Evolutionary conservation across 2,888 invertebrate genomes (phyloP), one percentile per base, ranked within the genome.

Genomic region (Xiphydria camelus): DNA sequence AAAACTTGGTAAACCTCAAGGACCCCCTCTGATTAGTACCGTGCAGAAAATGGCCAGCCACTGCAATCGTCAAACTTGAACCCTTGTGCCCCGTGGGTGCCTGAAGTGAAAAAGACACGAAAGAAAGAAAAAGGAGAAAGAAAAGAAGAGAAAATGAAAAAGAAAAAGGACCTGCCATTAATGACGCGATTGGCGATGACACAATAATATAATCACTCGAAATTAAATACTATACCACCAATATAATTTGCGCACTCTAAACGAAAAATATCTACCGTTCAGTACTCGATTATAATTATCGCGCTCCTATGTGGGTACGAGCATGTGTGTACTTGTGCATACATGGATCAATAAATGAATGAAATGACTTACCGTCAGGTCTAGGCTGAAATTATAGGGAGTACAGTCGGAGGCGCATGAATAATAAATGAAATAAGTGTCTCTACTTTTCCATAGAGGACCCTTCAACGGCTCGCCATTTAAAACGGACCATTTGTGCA

Each of bases 341-440:
- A n/a, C n/a, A n/a, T n/a, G n/a, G n/a, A n/a, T n/a, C n/a, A n/a
- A n/a, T n/a, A n/a, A n/a, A n/a, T n/a, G n/a, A 26, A 6, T 26
- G 12, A 3, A 20, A 48, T 46, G 55, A 75, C 79, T 74, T 73
- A 85, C 86, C 72, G 79, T 77, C 44, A 87, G 77, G 63, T 84
- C 81, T 41, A 86, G 64, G 64, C 82, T 80, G 71, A 85, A 80
- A 60, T 78, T 69, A 70, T 82, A 83, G 26, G 81, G 82, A 44
- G 76, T 77, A 29, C 82, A 80, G 54, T 79, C 75, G 36, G 80
- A 76, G 14, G 83, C 85, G 67, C 82, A 83, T n/a, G 83, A 82
- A 68, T 84, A 86, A 70, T 84, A 86, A 48, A 86, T 77, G 66
- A 86, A 87, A 71, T 86, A 87, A 1, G 84, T 83, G 44, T 83